Evolutionary conservation across 2,797 vertebrate species (phyloP).

Genomic region (Enteromius afrohamiltoni): DNA sequence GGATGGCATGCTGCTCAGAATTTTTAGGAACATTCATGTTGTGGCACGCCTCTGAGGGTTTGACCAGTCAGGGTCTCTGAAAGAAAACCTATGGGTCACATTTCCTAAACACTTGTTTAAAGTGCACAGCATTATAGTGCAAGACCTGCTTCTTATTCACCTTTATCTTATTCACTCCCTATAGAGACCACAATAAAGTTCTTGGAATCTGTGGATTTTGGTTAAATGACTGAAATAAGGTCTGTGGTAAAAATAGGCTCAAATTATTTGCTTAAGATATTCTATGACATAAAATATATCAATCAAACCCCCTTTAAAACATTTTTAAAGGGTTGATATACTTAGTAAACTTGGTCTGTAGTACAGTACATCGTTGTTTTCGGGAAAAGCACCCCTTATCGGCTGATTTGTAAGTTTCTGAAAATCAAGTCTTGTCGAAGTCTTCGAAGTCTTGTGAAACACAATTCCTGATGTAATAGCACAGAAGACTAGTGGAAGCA

Average conservation of each 20-base stretch:
- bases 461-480: not conserved
- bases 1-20: slow-evolving; percentile 21
- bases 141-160: not conserved
- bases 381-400: no score
- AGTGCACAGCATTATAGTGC: not conserved
- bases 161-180: not conserved
- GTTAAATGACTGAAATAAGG: not conserved
- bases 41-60: slow-evolving; percentile 9
- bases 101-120: not conserved
- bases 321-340: no score
- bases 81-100: not conserved
- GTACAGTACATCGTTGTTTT: not conserved
- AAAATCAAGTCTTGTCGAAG: not conserved
- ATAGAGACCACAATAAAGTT: no score
- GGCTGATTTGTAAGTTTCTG: no score
- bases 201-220: not conserved
- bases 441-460: not conserved
- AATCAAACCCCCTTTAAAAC: no score
- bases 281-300: not conserved
- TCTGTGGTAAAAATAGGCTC: not conserved
- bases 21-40: slow-evolving; percentile 15
- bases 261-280: not conserved
- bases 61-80: not conserved
- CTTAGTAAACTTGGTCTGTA: no score
- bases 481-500: not conserved